These are phyloP conservation scores for Syrrhaptes paradoxus DNA, from an alignment of 2,113 vertebrate species.

Conservation along the genomic window DNA sequence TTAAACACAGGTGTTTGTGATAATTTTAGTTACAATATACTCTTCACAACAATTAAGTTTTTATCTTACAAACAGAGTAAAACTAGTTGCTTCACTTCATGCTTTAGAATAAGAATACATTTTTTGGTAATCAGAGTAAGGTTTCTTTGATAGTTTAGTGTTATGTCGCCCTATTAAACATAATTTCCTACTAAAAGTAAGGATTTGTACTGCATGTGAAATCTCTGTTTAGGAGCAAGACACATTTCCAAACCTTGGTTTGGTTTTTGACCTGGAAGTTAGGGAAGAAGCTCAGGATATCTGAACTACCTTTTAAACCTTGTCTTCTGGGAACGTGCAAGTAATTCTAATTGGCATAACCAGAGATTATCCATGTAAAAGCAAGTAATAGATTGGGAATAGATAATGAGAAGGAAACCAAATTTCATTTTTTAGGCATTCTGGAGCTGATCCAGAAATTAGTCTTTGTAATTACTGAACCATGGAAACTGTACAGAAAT, in stretches of 20 bases:
- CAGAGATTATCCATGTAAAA: not conserved
- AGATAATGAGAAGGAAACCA: not conserved
- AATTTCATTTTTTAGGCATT: not conserved
- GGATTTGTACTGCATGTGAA: not conserved
- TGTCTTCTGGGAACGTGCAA: not conserved
- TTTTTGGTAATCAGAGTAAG: not conserved
- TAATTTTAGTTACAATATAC: slow-evolving; percentile 13
- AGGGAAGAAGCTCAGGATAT: not conserved
- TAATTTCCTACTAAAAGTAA: not conserved
- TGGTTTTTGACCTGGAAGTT: not conserved
- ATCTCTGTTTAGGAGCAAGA: not conserved
- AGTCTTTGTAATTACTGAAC: not conserved
- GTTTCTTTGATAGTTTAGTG: not conserved
- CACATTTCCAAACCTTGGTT: not conserved
- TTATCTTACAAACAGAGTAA: not conserved
- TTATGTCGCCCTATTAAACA: not conserved
- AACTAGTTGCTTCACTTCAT: not conserved
- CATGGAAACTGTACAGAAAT: not conserved
- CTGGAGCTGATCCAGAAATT: not conserved
- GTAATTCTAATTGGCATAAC: not conserved
- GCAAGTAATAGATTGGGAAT: not conserved
- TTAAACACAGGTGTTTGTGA: slow-evolving; percentile 39
- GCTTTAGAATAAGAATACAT: not conserved
- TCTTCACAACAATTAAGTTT: not conserved
- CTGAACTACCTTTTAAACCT: not conserved